Evolutionary conservation across 2,888 invertebrate species (phyloP).

Genomic region (Dryadula phaetusa): DNA sequence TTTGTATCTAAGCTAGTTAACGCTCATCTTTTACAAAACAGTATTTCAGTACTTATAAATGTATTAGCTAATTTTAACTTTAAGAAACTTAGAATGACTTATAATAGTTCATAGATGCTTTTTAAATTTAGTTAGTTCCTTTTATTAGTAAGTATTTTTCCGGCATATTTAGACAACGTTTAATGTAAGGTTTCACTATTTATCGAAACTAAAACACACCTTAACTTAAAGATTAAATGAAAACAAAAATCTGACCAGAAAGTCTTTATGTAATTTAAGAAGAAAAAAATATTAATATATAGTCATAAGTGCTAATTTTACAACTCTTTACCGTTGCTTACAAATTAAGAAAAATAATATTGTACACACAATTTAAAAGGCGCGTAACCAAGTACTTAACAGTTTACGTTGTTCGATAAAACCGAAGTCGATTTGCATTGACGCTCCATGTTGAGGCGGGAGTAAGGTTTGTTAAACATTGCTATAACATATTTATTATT

Average conservation of each 20-base stretch:
- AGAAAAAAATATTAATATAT: conserved; percentile 27
- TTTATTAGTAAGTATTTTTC: no score
- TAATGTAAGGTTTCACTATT: no score
- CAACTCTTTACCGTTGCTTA: conserved; percentile 7
- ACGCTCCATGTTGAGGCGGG: conserved; percentile 14
- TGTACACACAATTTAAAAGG: background rate
- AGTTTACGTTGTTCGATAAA: conserved; percentile 22
- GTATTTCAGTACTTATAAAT: no score
- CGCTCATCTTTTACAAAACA: conserved; percentile 36
- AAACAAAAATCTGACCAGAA: background rate
- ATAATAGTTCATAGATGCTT: no score
- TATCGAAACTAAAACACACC: no score
- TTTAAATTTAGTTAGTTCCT: no score
- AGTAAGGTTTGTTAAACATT: conserved; percentile 28
- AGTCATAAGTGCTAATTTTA: background rate
- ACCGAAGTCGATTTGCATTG: conserved; percentile 24
- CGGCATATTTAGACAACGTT: no score
- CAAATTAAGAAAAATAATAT: conserved; percentile 8
- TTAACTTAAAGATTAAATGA: background rate
- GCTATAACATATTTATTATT: conserved; percentile 17
- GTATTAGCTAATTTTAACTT: no score
- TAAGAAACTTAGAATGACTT: no score
- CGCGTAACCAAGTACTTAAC: background rate
- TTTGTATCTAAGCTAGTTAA: conserved; percentile 52
- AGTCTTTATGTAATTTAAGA: background rate